Evolutionary conservation across 2,797 vertebrate genomes (phyloP), one percentile per base, ranked within the genome.

Genomic region (Manis javanica): DNA sequence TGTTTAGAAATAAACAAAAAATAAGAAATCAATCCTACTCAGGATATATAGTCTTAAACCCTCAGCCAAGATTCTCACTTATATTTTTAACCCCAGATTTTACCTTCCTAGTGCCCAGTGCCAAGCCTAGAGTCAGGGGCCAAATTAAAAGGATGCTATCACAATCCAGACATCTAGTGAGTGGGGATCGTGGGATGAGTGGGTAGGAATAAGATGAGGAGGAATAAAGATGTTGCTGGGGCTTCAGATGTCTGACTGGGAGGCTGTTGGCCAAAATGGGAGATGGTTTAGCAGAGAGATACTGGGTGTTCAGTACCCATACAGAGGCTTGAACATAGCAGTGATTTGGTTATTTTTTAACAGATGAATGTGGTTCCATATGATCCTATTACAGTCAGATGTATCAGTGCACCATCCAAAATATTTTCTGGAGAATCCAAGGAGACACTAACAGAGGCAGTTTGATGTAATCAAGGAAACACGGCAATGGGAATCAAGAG

Each of bases 1-100:
- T 87, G 49, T 74, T 84, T 69, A 84, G 29, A 90, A 94, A 71
- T 79, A 84, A 95, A 42, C 31, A 53, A 93, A 29, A 96, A 39
- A 26, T 49, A 87, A 82, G 39, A 92, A 91, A 57, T 84, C 5
- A 6, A 3, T 53, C 3, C 49, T 39, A 90, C 29, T 92, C 55
- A 34, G 4, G 16, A 91, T 82, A 64, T 82, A 64, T 18, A 90
- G 24, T 82, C 21, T 84, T 46, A 90, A 84, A 42, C 66, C 5
- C 24, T 66, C 53, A 86, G 19, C 55, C 42, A 95, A 79, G 46
- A 78, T 42, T 85, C 49, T 69, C n/a, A 21, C 51, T 37, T 64
- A 59, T 3, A 57, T 75, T 46, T 39, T 59, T 87, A 81, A 57
- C 34, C 87, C 29, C 39, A 71, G 68, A 51, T 72, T 75, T 77